Evolutionary conservation across 2,113 vertebrate genomes (phyloP).

Genomic region (Pardalotus punctatus): DNA sequence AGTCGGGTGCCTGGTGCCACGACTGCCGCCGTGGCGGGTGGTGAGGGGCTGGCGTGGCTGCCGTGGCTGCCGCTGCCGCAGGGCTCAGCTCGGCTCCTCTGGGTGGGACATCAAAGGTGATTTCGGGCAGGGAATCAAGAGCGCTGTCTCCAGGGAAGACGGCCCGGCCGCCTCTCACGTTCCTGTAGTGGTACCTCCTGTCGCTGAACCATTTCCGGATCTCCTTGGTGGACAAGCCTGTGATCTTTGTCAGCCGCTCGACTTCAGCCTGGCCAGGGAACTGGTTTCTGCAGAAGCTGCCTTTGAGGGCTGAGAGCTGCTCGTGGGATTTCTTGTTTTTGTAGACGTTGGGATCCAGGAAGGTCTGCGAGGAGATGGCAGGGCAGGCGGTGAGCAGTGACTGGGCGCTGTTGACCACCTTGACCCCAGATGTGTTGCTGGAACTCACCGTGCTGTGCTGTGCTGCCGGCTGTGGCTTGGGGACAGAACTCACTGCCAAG

Average conservation of each 20-base stretch:
- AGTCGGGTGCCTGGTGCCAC: conserved; percentile 88
- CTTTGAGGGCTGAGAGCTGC: conserved; percentile 90
- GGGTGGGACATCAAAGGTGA: conserved; percentile 55
- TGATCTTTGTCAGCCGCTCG: conserved; percentile 87
- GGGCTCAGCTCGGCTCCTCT: conserved; percentile 71
- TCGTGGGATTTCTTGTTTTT: conserved; percentile 96
- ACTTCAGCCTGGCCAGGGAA: conserved; percentile 94
- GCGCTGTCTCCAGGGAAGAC: conserved; percentile 50
- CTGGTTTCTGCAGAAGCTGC: conserved; percentile 88
- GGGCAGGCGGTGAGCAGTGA: conserved; percentile 71
- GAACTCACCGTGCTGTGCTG: conserved; percentile 82
- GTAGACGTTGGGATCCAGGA: conserved; percentile 85
- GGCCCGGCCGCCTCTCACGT: conserved; percentile 81
- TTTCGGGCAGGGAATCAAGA: conserved; percentile 70
- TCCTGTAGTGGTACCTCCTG: conserved; percentile 92
- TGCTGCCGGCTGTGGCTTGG: conserved; percentile 76
- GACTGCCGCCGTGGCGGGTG: conserved; percentile 79
- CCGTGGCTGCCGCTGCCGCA: not conserved
- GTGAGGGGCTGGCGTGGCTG: conserved; percentile 56
- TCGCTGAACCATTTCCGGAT: conserved; percentile 99
- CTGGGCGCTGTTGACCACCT: conserved; percentile 76
- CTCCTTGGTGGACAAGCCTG: conserved; percentile 88
- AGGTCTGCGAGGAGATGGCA: conserved; percentile 73
- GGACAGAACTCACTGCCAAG: conserved; percentile 80
- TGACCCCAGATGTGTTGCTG: conserved; percentile 62